Conservation (phyloP, 2,797 vertebrate genomes). For the Acrossocheilus fasciatus region DNA sequence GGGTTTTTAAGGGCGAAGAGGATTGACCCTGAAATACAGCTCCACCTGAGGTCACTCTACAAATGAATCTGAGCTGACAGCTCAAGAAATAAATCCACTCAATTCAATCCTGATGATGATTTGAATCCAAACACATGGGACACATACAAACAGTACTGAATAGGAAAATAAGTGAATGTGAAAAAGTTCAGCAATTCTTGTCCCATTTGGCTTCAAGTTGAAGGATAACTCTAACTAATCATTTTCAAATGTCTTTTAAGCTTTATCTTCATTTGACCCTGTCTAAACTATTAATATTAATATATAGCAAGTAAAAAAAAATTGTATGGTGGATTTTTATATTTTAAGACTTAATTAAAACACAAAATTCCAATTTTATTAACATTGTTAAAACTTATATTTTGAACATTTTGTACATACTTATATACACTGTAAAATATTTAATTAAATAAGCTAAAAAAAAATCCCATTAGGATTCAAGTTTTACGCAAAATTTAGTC, state of each 20-base stretch:
- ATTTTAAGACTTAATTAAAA: neutral
- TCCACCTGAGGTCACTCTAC: constrained; percentile 55
- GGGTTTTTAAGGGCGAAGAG: constrained; percentile 18
- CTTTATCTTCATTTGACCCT: neutral
- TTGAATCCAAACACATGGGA: constrained; percentile 15
- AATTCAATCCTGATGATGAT: constrained; percentile 10
- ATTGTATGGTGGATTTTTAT: neutral
- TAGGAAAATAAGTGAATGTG: neutral
- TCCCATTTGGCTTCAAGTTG: neutral
- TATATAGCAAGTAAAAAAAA: no score
- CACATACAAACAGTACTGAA: neutral
- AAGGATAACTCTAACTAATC: neutral
- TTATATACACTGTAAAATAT: neutral
- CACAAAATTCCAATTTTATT: neutral
- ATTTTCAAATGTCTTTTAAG: neutral
- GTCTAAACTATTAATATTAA: neutral
- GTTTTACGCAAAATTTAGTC: neutral
- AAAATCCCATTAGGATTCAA: neutral
- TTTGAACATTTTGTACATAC: neutral
- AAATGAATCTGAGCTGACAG: constrained; percentile 61
- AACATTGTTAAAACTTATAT: neutral
- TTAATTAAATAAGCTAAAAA: neutral
- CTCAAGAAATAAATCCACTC: constrained; percentile 23
- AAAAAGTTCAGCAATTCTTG: neutral
- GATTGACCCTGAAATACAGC: constrained; percentile 40